These are phyloP conservation scores for Tenthredo notha DNA, from an alignment of 2,888 invertebrate genomes.

Conservation along the genomic window DNA sequence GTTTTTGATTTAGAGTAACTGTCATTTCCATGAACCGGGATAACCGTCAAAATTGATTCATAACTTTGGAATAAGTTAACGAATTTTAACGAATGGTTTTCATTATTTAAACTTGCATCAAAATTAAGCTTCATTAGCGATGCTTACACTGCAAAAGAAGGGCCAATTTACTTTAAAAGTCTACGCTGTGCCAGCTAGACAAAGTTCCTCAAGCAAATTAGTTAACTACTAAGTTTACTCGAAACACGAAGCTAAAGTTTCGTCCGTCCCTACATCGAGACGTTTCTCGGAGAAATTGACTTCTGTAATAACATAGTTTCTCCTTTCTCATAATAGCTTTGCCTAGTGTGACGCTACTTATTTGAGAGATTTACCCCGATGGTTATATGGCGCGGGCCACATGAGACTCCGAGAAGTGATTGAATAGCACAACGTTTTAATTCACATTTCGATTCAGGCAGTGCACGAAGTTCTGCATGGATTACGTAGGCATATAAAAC, in stretches of 20 bases:
- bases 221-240: slow-evolving; percentile 49
- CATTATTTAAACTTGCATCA: not conserved
- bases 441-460: not conserved
- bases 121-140: slow-evolving; percentile 23
- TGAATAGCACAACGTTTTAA: not conserved
- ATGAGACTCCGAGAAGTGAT: not conserved
- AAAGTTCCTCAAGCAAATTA: slow-evolving; percentile 46
- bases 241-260: slow-evolving; percentile 22
- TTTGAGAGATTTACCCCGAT: not conserved
- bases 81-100: not conserved
- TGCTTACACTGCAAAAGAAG: slow-evolving; percentile 12
- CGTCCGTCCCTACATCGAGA: not conserved
- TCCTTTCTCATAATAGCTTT: slow-evolving; percentile 6
- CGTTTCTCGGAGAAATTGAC: slow-evolving; percentile 21
- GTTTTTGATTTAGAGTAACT: not conserved
- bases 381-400: not conserved
- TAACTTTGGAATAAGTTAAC: not conserved
- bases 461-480: not conserved
- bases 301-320: slow-evolving; percentile 20
- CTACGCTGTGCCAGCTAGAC: not conserved
- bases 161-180: not conserved
- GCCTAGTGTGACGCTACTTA: not conserved
- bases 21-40: not conserved
- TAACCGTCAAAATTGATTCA: not conserved
- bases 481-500: not conserved